These are phyloP conservation scores for Nibea coibor DNA, from an alignment of 2,113 vertebrate species.

Conservation along the genomic window DNA sequence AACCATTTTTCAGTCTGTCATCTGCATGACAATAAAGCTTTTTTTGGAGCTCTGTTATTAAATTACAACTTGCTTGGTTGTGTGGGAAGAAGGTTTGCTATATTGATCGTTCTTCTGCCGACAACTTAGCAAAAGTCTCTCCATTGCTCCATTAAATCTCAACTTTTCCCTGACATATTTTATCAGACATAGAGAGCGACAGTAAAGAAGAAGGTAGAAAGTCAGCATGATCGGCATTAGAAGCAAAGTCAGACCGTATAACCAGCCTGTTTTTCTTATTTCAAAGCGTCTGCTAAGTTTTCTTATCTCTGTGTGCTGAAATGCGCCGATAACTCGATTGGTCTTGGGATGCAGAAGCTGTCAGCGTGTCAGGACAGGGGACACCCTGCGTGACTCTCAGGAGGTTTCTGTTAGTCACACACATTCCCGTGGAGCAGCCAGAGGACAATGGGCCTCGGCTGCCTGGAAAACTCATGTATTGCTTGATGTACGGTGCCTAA, in stretches of 20 bases:
- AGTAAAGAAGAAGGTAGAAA: background rate
- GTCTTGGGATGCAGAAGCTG: conserved; percentile 13
- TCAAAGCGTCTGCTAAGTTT: background rate
- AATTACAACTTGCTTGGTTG: background rate
- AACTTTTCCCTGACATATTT: background rate
- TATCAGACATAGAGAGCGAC: background rate
- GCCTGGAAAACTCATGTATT: background rate
- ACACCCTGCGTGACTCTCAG: conserved; percentile 69
- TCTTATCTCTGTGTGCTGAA: background rate
- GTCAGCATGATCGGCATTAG: background rate
- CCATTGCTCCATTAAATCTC: background rate
- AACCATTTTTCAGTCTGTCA: too few species aligned
- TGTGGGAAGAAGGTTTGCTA: background rate
- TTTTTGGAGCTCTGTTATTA: too few species aligned
- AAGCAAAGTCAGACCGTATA: background rate
- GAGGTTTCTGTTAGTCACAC: conserved; percentile 76
- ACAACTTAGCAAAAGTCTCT: background rate
- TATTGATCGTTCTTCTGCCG: background rate
- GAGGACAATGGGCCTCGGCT: background rate
- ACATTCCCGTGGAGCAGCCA: conserved; percentile 18
- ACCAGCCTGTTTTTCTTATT: background rate
- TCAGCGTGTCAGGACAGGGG: background rate
- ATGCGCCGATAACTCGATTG: conserved; percentile 61
- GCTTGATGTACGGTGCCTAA: background rate
- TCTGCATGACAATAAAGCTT: too few species aligned